Conservation (phyloP, 2,888 invertebrate genomes). For the Pristionchus japonicus region DNA sequence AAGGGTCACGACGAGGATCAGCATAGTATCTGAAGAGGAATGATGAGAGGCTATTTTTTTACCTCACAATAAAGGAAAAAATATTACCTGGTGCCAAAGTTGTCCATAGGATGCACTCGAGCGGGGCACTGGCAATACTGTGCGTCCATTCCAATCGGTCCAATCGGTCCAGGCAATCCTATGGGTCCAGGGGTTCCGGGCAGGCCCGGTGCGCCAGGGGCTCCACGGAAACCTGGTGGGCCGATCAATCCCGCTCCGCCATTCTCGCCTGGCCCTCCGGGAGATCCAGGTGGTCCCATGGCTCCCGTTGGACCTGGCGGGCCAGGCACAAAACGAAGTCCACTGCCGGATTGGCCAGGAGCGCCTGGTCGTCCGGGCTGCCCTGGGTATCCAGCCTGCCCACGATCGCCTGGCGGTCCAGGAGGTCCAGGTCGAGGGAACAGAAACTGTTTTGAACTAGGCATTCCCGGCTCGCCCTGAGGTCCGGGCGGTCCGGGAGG, state of each 20-base stretch:
- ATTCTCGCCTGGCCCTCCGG: constrained; percentile 40
- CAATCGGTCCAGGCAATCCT: constrained; percentile 41
- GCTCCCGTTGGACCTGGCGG: constrained; percentile 48
- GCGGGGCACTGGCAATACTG: constrained; percentile 48
- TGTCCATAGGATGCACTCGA: constrained; percentile 32
- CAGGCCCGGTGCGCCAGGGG: constrained; percentile 40
- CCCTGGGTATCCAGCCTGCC: constrained; percentile 49
- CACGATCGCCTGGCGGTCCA: constrained; percentile 54
- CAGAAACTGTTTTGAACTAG: not conserved
- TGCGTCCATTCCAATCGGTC: constrained; percentile 44
- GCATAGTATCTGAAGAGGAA: not conserved
- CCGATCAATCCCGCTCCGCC: constrained; percentile 44
- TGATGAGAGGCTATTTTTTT: no score
- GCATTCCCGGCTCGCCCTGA: constrained; percentile 54
- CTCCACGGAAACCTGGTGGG: constrained; percentile 42
- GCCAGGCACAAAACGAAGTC: not conserved
- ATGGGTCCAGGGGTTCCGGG: constrained; percentile 47
- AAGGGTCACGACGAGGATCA: constrained; percentile 6
- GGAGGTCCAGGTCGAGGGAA: constrained; percentile 53
- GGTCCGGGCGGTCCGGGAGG: constrained; percentile 56
- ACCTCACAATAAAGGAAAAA: not conserved
- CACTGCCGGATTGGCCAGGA: constrained; percentile 18
- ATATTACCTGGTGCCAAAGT: constrained; percentile 42
- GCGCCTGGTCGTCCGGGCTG: constrained; percentile 21
- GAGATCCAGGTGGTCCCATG: constrained; percentile 37